Evolutionary conservation across 1,140 invertebrate genomes (phyloP).

Genomic region (Maniola jurtina): DNA sequence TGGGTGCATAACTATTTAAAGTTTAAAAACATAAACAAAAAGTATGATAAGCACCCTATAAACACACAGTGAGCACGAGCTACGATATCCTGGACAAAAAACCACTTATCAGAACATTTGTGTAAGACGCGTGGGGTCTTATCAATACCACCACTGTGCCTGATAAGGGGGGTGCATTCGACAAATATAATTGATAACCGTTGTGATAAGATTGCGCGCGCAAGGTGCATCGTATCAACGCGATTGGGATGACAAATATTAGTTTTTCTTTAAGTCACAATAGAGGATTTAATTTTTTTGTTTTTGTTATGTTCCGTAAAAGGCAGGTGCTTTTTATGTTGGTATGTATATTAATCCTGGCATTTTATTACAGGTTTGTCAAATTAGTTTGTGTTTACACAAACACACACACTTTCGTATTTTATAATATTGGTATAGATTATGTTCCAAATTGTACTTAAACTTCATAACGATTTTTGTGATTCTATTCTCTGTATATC

Average conservation of each 20-base stretch:
- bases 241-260: slow-evolving; percentile 55
- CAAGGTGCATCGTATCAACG: slow-evolving; percentile 26
- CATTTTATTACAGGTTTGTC: no score
- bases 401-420: no score
- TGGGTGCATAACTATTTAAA: no score
- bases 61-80: slow-evolving; percentile 15
- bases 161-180: slow-evolving; percentile 20
- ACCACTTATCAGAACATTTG: neutral
- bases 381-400: no score
- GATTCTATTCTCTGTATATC: no score
- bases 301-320: neutral
- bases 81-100: slow-evolving; percentile 9
- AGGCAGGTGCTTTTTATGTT: neutral
- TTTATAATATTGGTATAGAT: no score
- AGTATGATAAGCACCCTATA: neutral
- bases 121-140: neutral
- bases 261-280: slow-evolving; percentile 16
- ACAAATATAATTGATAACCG: slow-evolving; percentile 26
- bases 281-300: neutral
- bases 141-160: slow-evolving; percentile 8
- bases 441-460: no score
- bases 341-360: no score
- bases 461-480: no score
- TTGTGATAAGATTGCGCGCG: neutral
- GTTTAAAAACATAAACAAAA: no score